Conservation (phyloP, 2,113 vertebrate genomes). For the Psittacara wagleri region DNA sequence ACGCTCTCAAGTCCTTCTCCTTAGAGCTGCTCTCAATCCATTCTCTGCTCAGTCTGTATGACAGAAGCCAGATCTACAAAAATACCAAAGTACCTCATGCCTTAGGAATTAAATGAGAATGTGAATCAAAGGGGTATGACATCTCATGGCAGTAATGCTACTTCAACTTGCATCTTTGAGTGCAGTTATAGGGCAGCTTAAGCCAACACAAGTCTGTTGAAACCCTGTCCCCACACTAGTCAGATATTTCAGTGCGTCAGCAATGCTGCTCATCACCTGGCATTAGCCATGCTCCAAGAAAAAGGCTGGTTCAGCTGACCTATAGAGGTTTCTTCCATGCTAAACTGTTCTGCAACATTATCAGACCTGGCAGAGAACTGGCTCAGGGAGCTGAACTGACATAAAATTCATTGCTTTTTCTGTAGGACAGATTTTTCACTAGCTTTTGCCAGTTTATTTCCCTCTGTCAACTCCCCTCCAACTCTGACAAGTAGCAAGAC, state of each 20-base stretch:
- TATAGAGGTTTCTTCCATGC: background rate
- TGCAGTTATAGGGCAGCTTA: background rate
- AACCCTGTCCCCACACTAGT: background rate
- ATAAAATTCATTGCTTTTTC: background rate
- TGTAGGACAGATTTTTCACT: background rate
- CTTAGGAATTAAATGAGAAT: background rate
- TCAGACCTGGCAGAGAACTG: background rate
- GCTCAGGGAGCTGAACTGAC: background rate
- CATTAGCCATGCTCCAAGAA: background rate
- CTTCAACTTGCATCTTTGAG: background rate
- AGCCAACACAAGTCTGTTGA: background rate
- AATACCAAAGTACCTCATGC: background rate
- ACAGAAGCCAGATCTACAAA: background rate
- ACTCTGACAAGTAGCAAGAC: background rate
- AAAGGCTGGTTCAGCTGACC: background rate
- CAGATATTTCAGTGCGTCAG: background rate
- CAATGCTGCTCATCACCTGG: background rate
- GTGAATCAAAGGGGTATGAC: background rate
- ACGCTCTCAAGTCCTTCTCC: background rate
- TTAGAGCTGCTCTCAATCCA: background rate
- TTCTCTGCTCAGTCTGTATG: background rate
- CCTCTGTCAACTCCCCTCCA: background rate
- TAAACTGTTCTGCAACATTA: background rate
- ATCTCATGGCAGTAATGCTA: background rate
- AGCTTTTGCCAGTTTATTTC: conserved; percentile 2